Evolutionary conservation across 2,113 vertebrate species (phyloP), one percentile per base, ranked within the genome.

Genomic region (Rhagologus leucostigma): DNA sequence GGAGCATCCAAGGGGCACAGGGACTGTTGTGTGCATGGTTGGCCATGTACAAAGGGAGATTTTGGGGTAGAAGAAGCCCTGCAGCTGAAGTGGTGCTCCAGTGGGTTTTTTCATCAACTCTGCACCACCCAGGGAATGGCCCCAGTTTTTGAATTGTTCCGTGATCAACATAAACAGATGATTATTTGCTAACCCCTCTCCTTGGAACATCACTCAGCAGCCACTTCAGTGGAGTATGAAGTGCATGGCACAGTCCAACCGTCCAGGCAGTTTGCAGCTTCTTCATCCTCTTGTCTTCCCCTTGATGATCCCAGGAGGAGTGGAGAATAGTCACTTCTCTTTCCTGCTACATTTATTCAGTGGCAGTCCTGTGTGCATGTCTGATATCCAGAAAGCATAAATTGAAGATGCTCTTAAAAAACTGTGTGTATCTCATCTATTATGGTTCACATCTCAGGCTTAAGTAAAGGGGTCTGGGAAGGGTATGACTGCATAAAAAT

Each of bases 11-110:
- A 6, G 1, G 24, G 21, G 30, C 30, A 11, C 8, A 24, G 14
- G 9, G 33, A 44, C 30, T 6, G 14, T 7, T 1, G 1, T 23
- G 30, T 33, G 7, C 55, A 16, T 27, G 11, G 13, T 0, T 87
- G 24, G 7, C 37, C 32, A 7, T 11, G 41, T 16, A n/a, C 13
- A 47, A 63, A 56, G 19, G 24, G 16, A 73, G 30, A 27, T 39
- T 10, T 29, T 30, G 11, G 5, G 3, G 7, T 8, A 69, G 71
- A 55, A 75, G 52, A 30, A 88, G 10, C 6, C 16, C 19, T 69
- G 27, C 0, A 0, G 24, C 14, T 53, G 49, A 86, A 63, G 29
- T 16, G 22, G 29, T 59, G 15, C 10, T 83, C 16, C 49, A 69
- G 26, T n/a, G 2, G 1, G 1, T 3, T 16, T 86, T 71, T 83